Base-by-base conservation (phyloP, 2,797 vertebrate genomes). In the Chiroxiphia lanceolata region DNA sequence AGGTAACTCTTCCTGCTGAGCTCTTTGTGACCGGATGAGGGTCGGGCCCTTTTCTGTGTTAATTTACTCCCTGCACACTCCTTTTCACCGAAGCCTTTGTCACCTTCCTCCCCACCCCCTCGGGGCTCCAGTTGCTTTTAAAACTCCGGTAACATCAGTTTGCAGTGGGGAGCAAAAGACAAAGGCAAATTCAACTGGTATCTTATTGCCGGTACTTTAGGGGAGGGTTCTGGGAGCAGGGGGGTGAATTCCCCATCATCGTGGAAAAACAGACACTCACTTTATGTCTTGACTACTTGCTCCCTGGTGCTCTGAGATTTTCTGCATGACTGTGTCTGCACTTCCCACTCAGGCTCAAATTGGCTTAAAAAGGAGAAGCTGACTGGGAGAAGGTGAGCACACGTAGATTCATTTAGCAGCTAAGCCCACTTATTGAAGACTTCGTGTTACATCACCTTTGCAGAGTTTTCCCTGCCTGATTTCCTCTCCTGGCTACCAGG, bases 261-360 rank as follows among this genome's bases (percentile, higher is more conserved):
- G 7, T 40, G 69, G 79, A 92, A 72, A 88, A 91, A 72, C 15
- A 50, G 79, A 38, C 77, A 36, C 71, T 72, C 45, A 31, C 44
- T 38, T 26, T 11, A 3, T 74, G 85, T 74, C 84, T 92, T 44
- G 78, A 48, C 78, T 57, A 10, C 25, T 69, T 31, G 50, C 50
- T 51, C 53, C 65, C 54, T 63, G 63, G 56, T 57, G 60, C 76
- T 51, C 61, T 40, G 83, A 53, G 82, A 59, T 96, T 87, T 47
- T 94, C 69, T 76, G 84, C 89, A 84, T 90, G 91, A 86, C 93
- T 91, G 94, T 84, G 86, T 93, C 70, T 94, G 61, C 69, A 17
- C 82, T 96, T 72, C 48, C 70, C 33, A 79, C 84, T 45, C 42
- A 86, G 85, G 47, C 91, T 92, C 75, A 76, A 77, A 74, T 64